Base-by-base conservation (phyloP, 64 coral and sea anemone genomes). In the Stichodactyla mertensii region DNA sequence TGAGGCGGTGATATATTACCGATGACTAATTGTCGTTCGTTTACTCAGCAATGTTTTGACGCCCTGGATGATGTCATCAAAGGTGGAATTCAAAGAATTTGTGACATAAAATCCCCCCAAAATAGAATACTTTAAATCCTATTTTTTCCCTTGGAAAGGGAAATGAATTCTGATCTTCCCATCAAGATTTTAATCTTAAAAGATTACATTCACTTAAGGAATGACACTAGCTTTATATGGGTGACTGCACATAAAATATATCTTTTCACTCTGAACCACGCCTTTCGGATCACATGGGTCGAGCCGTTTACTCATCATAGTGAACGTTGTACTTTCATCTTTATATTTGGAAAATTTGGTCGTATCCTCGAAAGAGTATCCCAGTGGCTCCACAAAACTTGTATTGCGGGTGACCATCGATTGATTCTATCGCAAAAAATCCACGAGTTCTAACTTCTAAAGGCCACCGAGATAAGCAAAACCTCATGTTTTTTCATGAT, bases 11-110 rank as follows among this genome's bases (percentile, higher is more conserved):
- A 71, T 71, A 71, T 74, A 31, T 12, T 74, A 69, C 69, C 23
- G 69, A 11, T 74, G 69, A 74, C 22, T 74, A 74, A 74, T 74
- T 4, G 3, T 4, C 36, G 24, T 74, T 74, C 24, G 69, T 74
- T 74, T 74, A 74, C 69, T 27, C 26, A 74, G 69, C 19, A 20
- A 22, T 70, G 66, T 70, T 70, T 70, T 70, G 66, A 70, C 69
- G 69, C 69, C 69, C 69, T 70, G 24, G 24, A 74, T 31, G 69
- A 74, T 74, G 69, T 74, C 69, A 74, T 74, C n/a, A 14, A n/a
- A 74, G 6, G 69, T 27, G 69, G 69, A 74, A 74, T 74, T 74
- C 24, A n/a, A 74, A 31, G 23, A 74, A 31, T 74, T 11, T 74
- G 23, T 26, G 23, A 15, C 56, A 22, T 26, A 26, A 70, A 24